Evolutionary conservation across 37 sponge, comb jelly and placozoan genomes (phyloP).

Genomic region (Agelas oroides): DNA sequence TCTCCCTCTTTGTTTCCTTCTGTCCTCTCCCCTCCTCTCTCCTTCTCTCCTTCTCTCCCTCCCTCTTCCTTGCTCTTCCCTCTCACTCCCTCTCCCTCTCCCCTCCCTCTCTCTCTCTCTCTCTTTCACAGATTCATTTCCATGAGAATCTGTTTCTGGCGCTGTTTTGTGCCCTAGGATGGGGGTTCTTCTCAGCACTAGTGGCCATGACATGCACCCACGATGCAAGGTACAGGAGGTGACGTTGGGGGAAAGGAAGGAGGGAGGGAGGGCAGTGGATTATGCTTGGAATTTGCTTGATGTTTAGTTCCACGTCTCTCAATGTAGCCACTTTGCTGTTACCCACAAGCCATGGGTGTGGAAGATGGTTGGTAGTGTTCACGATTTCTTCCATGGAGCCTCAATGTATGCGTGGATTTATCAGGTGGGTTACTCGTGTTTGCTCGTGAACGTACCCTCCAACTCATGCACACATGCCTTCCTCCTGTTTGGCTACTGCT

Average conservation of each 20-base stretch:
- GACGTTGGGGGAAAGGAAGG: no score
- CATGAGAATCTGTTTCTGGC: conserved; percentile 58
- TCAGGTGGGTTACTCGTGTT: no score
- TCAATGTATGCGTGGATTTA: conserved; percentile 87
- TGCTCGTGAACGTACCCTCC: no score
- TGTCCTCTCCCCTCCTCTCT: background rate
- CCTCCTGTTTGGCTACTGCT: no score
- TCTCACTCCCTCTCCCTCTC: no score
- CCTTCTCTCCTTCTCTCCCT: no score
- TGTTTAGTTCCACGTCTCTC: background rate
- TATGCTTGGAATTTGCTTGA: background rate
- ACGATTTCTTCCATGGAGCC: conserved; percentile 86
- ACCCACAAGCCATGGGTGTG: conserved; percentile 98
- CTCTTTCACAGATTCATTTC: conserved; percentile 60
- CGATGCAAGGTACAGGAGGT: conserved; percentile 87
- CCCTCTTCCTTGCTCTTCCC: no score
- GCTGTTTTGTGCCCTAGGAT: conserved; percentile 40
- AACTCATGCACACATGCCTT: no score
- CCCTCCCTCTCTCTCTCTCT: background rate
- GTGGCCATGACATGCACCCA: conserved; percentile 91
- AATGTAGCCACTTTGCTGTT: conserved; percentile 89
- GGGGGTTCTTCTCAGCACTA: conserved; percentile 83
- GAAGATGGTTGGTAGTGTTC: conserved; percentile 73
- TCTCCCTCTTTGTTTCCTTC: background rate
- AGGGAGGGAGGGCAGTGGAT: no score